phyloP scores from a whole-genome alignment of 2,888 invertebrate genomes.

The Eupithecia tripunctaria region DNA sequence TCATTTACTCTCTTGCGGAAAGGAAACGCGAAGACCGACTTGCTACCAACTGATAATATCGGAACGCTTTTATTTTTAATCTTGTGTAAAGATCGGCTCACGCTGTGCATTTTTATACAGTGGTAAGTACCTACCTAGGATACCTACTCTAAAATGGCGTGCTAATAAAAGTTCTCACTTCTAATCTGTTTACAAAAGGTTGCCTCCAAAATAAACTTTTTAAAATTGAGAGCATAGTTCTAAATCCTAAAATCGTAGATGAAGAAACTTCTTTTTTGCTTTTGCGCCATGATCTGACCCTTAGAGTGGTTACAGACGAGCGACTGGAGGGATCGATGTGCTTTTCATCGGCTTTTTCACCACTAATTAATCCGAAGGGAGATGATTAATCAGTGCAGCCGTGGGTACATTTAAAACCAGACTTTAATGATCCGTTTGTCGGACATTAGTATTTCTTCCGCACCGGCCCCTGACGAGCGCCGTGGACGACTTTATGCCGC shows the following conservation, averaged over 20 bases:
- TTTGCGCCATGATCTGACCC: constrained; percentile 36
- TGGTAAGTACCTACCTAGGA: neutral
- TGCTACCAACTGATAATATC: constrained; percentile 50
- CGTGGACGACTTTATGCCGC: constrained; percentile 64
- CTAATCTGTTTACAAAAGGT: neutral
- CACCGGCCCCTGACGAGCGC: constrained; percentile 56
- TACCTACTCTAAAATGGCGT: neutral
- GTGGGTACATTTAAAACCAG: constrained; percentile 69
- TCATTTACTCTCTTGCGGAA: constrained; percentile 46
- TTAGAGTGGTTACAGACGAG: constrained; percentile 55
- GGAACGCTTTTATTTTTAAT: constrained; percentile 53
- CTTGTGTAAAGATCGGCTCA: constrained; percentile 16
- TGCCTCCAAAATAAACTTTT: neutral
- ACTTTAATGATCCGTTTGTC: constrained; percentile 77
- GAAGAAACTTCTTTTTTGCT: constrained; percentile 2
- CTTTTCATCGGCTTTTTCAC: constrained; percentile 64
- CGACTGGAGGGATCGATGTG: constrained; percentile 57
- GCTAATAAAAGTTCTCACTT: neutral
- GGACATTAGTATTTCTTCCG: constrained; percentile 67
- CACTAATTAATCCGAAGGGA: constrained; percentile 73
- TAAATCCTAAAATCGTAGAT: constrained; percentile 16
- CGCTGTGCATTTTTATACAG: neutral
- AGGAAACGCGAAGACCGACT: constrained; percentile 53
- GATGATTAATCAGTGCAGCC: constrained; percentile 77
- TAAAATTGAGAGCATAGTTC: neutral